These are phyloP conservation scores for Ichneumoninae sp. DNA, from an alignment of 2,888 invertebrate species.

Conservation along the genomic window DNA sequence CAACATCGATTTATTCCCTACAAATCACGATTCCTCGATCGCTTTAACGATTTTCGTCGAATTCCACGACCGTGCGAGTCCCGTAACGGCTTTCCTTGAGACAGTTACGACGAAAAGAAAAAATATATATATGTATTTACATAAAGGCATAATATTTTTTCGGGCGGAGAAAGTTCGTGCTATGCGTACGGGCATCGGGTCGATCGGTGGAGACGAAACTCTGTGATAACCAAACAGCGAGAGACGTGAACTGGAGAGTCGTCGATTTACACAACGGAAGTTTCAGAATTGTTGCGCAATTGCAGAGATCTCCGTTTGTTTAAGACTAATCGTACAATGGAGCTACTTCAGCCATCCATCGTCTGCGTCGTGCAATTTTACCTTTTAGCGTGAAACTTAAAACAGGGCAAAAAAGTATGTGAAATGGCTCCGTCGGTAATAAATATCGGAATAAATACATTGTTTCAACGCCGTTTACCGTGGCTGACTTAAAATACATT, in stretches of 20 bases:
- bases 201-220: slow-evolving; percentile 24
- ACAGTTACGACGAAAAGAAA: neutral
- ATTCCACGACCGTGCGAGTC: neutral
- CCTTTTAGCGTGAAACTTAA: too few relatives aligned
- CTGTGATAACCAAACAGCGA: slow-evolving; percentile 29
- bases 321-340: neutral
- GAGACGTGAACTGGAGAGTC: slow-evolving; percentile 1
- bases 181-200: slow-evolving; percentile 24
- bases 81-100: neutral
- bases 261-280: neutral
- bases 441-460: too few relatives aligned
- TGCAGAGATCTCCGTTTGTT: slow-evolving; percentile 1
- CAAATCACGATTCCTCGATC: neutral
- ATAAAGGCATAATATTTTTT: slow-evolving; percentile 36
- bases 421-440: too few relatives aligned
- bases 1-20: neutral
- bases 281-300: slow-evolving; percentile 32
- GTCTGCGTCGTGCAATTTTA: too few relatives aligned
- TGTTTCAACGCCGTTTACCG: too few relatives aligned
- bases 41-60: neutral
- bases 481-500: too few relatives aligned
- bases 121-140: slow-evolving; percentile 14
- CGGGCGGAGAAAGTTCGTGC: slow-evolving; percentile 53
- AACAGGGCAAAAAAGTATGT: too few relatives aligned
- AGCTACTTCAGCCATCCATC: neutral